Evolutionary conservation across 2,797 vertebrate genomes (phyloP), one percentile per base, ranked within the genome.

Genomic region (Enteromius unitaeniatus): DNA sequence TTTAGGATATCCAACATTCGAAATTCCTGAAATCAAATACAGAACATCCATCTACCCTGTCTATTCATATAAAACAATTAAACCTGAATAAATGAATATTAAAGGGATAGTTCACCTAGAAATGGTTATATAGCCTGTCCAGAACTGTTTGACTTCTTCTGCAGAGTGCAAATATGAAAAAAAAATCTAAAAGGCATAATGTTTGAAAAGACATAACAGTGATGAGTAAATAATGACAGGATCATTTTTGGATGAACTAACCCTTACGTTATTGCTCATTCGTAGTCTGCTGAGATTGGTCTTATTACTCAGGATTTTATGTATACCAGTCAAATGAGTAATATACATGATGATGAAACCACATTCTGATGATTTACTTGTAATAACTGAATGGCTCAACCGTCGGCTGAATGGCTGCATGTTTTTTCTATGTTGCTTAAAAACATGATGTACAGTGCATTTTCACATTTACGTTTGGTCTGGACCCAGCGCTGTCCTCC

Each of bases 401-500:
- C 8, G 0, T 45, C 42, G 11, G 2, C 42, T 13, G 42, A 45
- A 45, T 45, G 42, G 42, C 31, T 26, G 47, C 15, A 14, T 40
- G 42, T 45, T 45, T n/a, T 64, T 55, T 40, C 7, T 8, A 34
- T 58, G 6, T 28, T 70, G 40, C 49, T 72, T 34, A 10, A 31
- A 69, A 53, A 28, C 42, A n/a, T 42, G 31, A 76, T 28, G n/a
- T 51, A 47, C 31, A 8, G 21, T 64, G 58, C 21, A 4, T 42
- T 72, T 58, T 19, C 53, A 84, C 47, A 85, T 88, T 87, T 80
- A 93, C 93, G 89, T 90, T 67, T 86, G 90, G 55, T 84, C 89
- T 81, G 91, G 88, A 88, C 78, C 89, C 76, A 88, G 89, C 23
- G 74, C 3, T 11, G 86, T 83, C 87, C 85, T 88, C 65, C 83